These are phyloP conservation scores for Cistogaster globosa DNA, from an alignment of 2,888 invertebrate species.

Conservation along the genomic window DNA sequence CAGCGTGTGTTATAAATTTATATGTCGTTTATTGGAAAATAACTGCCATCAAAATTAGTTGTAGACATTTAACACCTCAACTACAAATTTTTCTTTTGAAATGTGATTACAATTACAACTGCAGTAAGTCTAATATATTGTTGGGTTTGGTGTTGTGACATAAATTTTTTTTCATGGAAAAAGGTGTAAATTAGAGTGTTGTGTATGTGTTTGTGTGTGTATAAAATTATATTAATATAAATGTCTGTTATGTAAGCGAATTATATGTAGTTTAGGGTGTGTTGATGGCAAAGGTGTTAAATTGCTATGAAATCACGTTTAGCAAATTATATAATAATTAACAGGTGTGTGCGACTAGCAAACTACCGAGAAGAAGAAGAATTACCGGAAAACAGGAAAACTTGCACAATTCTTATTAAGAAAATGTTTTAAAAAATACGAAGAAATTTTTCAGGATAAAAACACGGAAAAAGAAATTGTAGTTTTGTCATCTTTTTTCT, in stretches of 20 bases:
- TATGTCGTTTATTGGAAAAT: conserved; percentile 3
- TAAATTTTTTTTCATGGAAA: too few species aligned
- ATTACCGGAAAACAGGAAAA: conserved; percentile 20
- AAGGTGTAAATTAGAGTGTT: background rate
- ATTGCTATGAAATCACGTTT: conserved; percentile 66
- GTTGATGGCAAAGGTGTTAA: conserved; percentile 46
- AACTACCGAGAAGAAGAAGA: conserved; percentile 38
- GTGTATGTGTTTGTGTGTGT: background rate
- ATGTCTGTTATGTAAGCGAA: background rate
- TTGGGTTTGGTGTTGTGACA: background rate
- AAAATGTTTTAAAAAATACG: too few species aligned
- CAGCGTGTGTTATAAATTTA: conserved; percentile 6
- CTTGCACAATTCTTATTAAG: conserved; percentile 6
- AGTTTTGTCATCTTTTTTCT: too few species aligned
- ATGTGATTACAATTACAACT: background rate
- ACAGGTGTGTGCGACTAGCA: conserved; percentile 57
- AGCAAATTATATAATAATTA: conserved; percentile 66
- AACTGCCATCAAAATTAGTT: conserved; percentile 29
- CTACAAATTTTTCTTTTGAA: background rate
- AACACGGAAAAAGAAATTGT: too few species aligned
- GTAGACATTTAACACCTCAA: conserved; percentile 29
- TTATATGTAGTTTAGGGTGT: background rate
- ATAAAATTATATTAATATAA: too few species aligned
- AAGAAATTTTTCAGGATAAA: too few species aligned
- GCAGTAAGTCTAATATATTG: background rate